These are phyloP conservation scores for Callinectes sapidus DNA, from an alignment of 2,888 invertebrate genomes.

Conservation along the genomic window DNA sequence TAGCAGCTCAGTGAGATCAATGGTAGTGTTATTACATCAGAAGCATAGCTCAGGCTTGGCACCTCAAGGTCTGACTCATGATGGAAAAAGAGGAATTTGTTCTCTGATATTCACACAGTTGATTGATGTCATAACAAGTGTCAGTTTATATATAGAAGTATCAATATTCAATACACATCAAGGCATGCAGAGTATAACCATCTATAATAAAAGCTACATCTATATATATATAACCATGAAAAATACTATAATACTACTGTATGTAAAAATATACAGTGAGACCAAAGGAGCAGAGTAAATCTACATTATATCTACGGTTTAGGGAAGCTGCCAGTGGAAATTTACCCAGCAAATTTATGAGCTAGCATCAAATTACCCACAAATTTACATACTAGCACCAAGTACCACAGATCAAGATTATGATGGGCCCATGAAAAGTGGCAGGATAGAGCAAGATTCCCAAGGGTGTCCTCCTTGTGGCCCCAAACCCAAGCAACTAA, in stretches of 20 bases:
- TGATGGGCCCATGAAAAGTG: neutral
- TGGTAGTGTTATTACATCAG: neutral
- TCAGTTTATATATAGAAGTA: neutral
- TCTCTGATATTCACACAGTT: conserved; percentile 33
- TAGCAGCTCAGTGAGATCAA: neutral
- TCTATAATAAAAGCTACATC: neutral
- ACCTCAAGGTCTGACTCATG: neutral
- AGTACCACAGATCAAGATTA: neutral
- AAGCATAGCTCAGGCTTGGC: neutral
- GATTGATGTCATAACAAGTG: conserved; percentile 26
- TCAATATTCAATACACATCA: neutral
- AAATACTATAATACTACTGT: neutral
- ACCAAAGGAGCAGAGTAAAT: neutral
- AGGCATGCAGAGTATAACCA: neutral
- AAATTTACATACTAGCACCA: neutral
- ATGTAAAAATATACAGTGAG: neutral
- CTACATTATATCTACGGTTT: conserved; percentile 22
- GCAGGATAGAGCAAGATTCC: neutral
- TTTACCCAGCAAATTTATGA: conserved; percentile 10
- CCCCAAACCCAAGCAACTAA: neutral
- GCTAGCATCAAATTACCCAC: neutral
- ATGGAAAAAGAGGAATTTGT: neutral
- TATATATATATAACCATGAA: neutral
- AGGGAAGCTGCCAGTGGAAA: neutral
- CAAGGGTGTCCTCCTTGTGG: neutral